These are phyloP conservation scores for Cottus gobio DNA, from an alignment of 2,113 vertebrate genomes.

Conservation along the genomic window DNA sequence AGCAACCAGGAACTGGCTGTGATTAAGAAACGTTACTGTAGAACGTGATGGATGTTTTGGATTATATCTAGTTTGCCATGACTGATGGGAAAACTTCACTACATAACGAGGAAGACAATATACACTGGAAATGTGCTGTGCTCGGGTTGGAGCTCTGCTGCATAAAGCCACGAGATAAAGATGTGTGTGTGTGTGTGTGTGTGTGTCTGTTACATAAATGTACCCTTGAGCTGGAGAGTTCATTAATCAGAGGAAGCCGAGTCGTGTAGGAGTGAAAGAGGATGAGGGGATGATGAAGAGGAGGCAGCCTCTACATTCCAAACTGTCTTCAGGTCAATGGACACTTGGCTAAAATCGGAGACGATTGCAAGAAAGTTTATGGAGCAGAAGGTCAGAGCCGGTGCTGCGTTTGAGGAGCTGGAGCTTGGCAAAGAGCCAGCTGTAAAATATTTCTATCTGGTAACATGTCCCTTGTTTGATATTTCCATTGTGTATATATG, in stretches of 20 bases:
- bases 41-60: slow-evolving; percentile 45
- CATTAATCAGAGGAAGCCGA: slow-evolving; percentile 59
- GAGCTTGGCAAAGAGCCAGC: not conserved
- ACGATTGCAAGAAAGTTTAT: not conserved
- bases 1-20: slow-evolving; percentile 15
- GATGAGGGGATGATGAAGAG: slow-evolving; percentile 1
- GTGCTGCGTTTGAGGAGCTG: not conserved
- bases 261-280: slow-evolving; percentile 15
- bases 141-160: slow-evolving; percentile 32
- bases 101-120: slow-evolving; percentile 53
- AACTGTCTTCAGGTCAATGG: not conserved
- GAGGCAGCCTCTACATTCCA: not conserved
- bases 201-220: slow-evolving; percentile 51
- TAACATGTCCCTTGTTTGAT: no score
- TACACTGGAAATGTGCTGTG: slow-evolving; percentile 50
- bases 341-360: not conserved
- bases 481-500: not conserved
- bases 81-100: slow-evolving; percentile 49
- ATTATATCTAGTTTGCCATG: slow-evolving; percentile 52
- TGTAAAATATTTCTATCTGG: no score
- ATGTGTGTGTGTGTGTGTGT: slow-evolving; percentile 41
- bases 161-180: slow-evolving; percentile 57
- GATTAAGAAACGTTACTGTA: slow-evolving; percentile 21
- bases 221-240: slow-evolving; percentile 55
- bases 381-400: not conserved